Conservation (phyloP, 1,140 invertebrate genomes). For the Laupala kohalensis region DNA sequence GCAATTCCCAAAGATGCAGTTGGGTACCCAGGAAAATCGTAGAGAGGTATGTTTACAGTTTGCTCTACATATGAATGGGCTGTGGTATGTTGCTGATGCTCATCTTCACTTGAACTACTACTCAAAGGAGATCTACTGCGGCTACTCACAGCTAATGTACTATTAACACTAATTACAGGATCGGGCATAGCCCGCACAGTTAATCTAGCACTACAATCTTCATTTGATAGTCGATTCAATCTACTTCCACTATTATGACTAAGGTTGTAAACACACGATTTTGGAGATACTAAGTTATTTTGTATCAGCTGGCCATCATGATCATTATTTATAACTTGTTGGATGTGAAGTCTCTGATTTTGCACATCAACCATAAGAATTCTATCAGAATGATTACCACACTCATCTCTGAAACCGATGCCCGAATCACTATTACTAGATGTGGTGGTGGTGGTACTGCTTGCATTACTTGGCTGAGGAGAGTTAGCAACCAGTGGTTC, state of each 20-base stretch:
- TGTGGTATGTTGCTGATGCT: neutral
- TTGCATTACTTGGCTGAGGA: slow-evolving; percentile 67
- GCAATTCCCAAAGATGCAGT: slow-evolving; percentile 15
- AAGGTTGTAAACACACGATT: slow-evolving; percentile 2
- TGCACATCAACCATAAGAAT: slow-evolving; percentile 71
- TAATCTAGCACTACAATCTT: slow-evolving; percentile 23
- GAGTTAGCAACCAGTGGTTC: slow-evolving; percentile 44
- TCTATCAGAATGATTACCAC: slow-evolving; percentile 61
- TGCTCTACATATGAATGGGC: slow-evolving; percentile 9
- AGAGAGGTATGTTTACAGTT: slow-evolving; percentile 13
- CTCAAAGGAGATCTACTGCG: slow-evolving; percentile 14
- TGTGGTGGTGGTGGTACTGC: slow-evolving; percentile 62
- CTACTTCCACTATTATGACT: neutral
- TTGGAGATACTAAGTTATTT: neutral
- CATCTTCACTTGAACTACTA: slow-evolving; percentile 24
- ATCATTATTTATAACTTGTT: slow-evolving; percentile 19
- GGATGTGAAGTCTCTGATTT: slow-evolving; percentile 28
- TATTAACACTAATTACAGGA: slow-evolving; percentile 20
- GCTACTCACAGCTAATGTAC: slow-evolving; percentile 6
- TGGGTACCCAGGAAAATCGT: slow-evolving; percentile 18
- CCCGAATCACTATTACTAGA: slow-evolving; percentile 91
- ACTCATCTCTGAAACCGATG: slow-evolving; percentile 82
- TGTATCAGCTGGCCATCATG: slow-evolving; percentile 1
- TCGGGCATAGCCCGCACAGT: slow-evolving; percentile 39
- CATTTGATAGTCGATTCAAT: neutral